phyloP scores from a whole-genome alignment of 2,113 vertebrate genomes.

The Nothobranchius furzeri region DNA sequence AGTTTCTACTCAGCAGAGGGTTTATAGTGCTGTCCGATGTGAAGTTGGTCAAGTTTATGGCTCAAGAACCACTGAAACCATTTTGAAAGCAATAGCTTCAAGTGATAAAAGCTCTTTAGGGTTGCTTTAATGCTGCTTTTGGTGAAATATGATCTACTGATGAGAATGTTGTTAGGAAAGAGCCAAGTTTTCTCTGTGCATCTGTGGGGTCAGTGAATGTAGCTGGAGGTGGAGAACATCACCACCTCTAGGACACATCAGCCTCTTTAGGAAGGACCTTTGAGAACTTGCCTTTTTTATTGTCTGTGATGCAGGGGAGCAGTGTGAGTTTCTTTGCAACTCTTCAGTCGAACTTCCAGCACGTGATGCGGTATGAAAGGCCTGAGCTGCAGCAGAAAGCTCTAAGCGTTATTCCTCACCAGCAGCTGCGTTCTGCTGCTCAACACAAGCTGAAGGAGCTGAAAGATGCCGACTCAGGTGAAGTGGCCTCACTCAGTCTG shows the following conservation, averaged over 20 bases:
- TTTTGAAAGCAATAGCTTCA: no score
- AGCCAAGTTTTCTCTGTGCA: no score
- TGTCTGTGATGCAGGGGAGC: slow-evolving; percentile 66
- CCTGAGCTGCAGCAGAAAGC: slow-evolving; percentile 86
- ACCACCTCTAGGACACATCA: neutral
- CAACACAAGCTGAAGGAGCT: slow-evolving; percentile 81
- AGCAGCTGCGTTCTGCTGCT: slow-evolving; percentile 79
- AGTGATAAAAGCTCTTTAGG: no score
- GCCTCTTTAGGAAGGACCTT: neutral
- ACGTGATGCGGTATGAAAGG: slow-evolving; percentile 89
- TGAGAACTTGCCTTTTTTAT: neutral
- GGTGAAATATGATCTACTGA: no score
- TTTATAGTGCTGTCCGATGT: no score
- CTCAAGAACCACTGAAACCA: no score
- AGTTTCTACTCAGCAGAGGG: no score
- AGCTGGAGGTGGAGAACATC: neutral
- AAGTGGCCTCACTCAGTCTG: neutral
- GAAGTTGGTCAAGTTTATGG: no score
- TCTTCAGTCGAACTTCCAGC: slow-evolving; percentile 86
- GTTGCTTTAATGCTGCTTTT: no score
- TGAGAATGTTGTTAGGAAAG: no score
- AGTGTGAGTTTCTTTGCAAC: slow-evolving; percentile 81
- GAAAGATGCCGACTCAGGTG: slow-evolving; percentile 85
- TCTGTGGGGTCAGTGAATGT: no score
- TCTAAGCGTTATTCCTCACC: slow-evolving; percentile 81